phyloP scores from a whole-genome alignment of 2,797 vertebrate species.

The Bucorvus abyssinicus region DNA sequence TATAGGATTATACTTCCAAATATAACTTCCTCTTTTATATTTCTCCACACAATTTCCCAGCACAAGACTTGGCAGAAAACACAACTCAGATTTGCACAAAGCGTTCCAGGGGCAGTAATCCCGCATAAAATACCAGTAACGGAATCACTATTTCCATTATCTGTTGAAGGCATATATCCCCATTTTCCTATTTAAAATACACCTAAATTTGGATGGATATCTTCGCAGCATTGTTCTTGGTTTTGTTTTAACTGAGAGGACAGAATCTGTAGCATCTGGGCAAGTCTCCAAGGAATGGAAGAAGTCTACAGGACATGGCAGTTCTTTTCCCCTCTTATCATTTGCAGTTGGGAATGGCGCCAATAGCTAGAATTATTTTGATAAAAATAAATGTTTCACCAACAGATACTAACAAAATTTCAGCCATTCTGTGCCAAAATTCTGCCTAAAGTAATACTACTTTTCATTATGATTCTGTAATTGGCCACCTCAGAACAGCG shows the following conservation, averaged over 20 bases:
- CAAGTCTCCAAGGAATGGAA: constrained; percentile 22
- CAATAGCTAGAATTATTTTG: constrained; percentile 67
- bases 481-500: not conserved
- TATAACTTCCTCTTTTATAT: not conserved
- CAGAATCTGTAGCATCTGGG: not conserved
- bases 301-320: not conserved
- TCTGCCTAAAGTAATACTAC: not conserved
- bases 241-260: not conserved
- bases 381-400: constrained; percentile 51
- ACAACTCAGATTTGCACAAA: not conserved
- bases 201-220: not conserved
- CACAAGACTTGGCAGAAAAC: not conserved
- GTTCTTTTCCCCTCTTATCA: constrained; percentile 32
- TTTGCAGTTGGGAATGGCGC: constrained; percentile 13
- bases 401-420: constrained; percentile 56
- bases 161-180: not conserved
- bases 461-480: constrained; percentile 16
- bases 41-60: not conserved
- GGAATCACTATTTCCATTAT: not conserved
- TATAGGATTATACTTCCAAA: not conserved
- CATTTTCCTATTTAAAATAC: constrained; percentile 2
- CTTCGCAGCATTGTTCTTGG: not conserved
- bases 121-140: not conserved
- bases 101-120: not conserved
- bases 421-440: not conserved